A percentile compares a stretch with the other conserved stretches of the same genome.
These are phyloP conservation scores for Pantala flavescens DNA, from an alignment of 1,140 invertebrate genomes.

Conservation along the genomic window DNA sequence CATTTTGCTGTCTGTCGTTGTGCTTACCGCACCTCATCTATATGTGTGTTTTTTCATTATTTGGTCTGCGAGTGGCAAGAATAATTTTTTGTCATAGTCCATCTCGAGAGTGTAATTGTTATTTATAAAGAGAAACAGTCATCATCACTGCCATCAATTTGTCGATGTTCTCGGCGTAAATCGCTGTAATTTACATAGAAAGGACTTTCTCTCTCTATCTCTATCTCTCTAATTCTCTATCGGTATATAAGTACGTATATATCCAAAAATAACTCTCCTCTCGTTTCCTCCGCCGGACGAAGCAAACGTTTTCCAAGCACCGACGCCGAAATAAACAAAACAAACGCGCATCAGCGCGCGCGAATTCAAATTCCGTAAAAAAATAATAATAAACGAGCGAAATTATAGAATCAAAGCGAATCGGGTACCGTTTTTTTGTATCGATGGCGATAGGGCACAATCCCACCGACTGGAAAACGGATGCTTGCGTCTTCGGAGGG, in stretches of 20 bases:
- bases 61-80: not conserved
- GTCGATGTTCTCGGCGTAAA: not conserved
- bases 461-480: too few relatives aligned
- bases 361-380: too few relatives aligned
- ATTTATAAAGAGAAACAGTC: slow-evolving; percentile 5
- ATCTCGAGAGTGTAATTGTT: not conserved
- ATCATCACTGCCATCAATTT: not conserved
- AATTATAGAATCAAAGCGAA: too few relatives aligned
- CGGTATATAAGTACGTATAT: not conserved
- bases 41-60: not conserved
- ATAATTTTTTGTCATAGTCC: slow-evolving; percentile 9
- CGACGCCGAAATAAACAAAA: too few relatives aligned
- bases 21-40: not conserved
- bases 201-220: not conserved
- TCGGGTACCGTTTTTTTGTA: too few relatives aligned
- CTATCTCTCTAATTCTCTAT: not conserved
- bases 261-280: not conserved
- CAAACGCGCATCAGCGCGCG: too few relatives aligned
- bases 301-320: too few relatives aligned
- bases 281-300: too few relatives aligned
- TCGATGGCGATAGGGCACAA: too few relatives aligned
- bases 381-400: too few relatives aligned
- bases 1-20: not conserved
- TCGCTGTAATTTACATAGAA: not conserved
- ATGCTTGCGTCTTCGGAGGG: too few relatives aligned